A percentile compares a stretch with the other conserved stretches of the same genome.
phyloP scores from a whole-genome alignment of 2,888 invertebrate species.

The Oscheius sp. region DNA sequence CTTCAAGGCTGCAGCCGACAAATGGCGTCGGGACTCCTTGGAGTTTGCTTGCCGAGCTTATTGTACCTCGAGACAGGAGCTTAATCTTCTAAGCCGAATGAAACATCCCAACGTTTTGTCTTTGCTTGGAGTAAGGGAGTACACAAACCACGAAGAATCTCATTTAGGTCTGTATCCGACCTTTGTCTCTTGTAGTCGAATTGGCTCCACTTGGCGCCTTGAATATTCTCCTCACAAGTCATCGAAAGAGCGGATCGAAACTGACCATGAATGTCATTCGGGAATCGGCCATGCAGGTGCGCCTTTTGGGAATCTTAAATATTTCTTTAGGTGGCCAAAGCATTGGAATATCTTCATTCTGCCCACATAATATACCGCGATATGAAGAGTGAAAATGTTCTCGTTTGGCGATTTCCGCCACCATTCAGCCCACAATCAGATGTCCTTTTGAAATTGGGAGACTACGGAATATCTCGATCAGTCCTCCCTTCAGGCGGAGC shows the following conservation, averaged over 20 bases:
- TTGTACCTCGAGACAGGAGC: conserved; percentile 86
- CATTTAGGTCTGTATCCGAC: conserved; percentile 84
- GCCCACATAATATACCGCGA: conserved; percentile 87
- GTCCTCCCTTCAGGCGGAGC: conserved; percentile 73
- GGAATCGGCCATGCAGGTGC: conserved; percentile 80
- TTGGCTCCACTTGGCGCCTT: conserved; percentile 92
- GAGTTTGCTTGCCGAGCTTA: conserved; percentile 95
- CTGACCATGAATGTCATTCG: conserved; percentile 86
- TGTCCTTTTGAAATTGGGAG: conserved; percentile 87
- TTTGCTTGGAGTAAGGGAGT: conserved; percentile 78
- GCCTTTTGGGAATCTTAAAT: too few relatives aligned
- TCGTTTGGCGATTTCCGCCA: conserved; percentile 95
- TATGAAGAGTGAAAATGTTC: conserved; percentile 90
- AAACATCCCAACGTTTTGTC: conserved; percentile 92
- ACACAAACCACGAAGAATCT: too few relatives aligned
- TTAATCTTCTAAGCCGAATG: conserved; percentile 86
- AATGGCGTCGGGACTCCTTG: conserved; percentile 92
- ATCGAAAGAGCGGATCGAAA: conserved; percentile 85
- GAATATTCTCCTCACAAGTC: conserved; percentile 85
- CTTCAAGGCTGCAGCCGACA: conserved; percentile 83
- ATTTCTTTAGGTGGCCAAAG: conserved; percentile 85
- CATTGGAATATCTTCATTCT: conserved; percentile 93
- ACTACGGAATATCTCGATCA: conserved; percentile 81
- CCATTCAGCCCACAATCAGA: conserved; percentile 77
- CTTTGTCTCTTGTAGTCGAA: conserved; percentile 87